phyloP scores from a whole-genome alignment of 2,888 invertebrate species.

The Seira sanloemensis region DNA sequence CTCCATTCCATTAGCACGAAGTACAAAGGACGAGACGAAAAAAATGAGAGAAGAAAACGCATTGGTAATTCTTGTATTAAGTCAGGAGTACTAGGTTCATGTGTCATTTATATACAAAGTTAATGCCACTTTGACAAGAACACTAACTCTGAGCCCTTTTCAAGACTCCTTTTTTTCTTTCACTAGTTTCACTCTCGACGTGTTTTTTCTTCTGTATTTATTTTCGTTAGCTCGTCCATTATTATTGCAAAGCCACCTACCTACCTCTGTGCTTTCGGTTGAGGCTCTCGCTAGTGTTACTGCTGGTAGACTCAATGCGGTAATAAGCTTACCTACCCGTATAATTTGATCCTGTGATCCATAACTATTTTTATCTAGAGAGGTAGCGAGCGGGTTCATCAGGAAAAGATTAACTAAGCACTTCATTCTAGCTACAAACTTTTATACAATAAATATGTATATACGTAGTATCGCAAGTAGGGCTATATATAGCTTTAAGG shows the following conservation, averaged over 20 bases:
- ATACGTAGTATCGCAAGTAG: no score
- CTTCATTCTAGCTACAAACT: not conserved
- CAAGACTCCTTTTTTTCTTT: slow-evolving; percentile 34
- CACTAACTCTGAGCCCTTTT: not conserved
- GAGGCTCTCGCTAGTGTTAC: slow-evolving; percentile 11
- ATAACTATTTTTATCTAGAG: slow-evolving; percentile 38
- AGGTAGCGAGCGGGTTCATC: slow-evolving; percentile 17
- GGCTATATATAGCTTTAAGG: not conserved
- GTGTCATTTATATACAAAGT: slow-evolving; percentile 32
- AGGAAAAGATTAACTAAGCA: slow-evolving; percentile 10
- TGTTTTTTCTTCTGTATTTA: slow-evolving; percentile 3
- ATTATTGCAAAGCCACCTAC: slow-evolving; percentile 39
- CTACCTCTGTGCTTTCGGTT: slow-evolving; percentile 15
- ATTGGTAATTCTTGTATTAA: not conserved
- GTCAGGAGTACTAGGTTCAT: not conserved
- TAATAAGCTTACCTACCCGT: slow-evolving; percentile 64
- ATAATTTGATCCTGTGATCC: slow-evolving; percentile 66
- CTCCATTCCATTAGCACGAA: not conserved
- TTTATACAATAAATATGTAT: no score
- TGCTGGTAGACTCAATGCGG: slow-evolving; percentile 31
- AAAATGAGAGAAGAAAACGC: slow-evolving; percentile 23
- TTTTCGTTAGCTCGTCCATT: slow-evolving; percentile 25
- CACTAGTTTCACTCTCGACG: slow-evolving; percentile 7
- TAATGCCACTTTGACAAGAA: slow-evolving; percentile 53
- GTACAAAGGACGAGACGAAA: not conserved